These are phyloP conservation scores for Poecilus cupreus DNA, from an alignment of 2,888 invertebrate genomes.

Conservation along the genomic window DNA sequence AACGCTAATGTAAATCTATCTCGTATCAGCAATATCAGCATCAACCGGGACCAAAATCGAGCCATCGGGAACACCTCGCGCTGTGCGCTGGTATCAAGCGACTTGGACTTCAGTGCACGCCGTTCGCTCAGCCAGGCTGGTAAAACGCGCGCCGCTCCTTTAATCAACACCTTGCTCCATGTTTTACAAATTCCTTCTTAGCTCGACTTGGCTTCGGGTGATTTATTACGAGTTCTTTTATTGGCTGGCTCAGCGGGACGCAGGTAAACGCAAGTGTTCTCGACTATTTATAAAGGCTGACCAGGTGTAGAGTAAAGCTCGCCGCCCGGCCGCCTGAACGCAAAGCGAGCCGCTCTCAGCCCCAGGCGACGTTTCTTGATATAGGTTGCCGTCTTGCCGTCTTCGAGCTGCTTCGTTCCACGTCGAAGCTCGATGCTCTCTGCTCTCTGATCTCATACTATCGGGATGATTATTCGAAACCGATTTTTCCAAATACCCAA, in stretches of 20 bases:
- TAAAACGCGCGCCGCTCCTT: conserved; percentile 68
- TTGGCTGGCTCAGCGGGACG: conserved; percentile 71
- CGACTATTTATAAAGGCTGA: conserved; percentile 68
- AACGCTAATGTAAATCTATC: too few species aligned
- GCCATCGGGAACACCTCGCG: background rate
- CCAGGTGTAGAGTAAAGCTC: conserved; percentile 65
- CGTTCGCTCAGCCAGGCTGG: background rate
- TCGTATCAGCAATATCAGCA: too few species aligned
- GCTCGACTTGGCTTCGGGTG: conserved; percentile 67
- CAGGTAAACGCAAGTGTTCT: conserved; percentile 68
- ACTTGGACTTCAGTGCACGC: too few species aligned
- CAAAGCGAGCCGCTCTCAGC: conserved; percentile 46
- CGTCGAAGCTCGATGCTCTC: background rate
- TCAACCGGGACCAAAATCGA: background rate
- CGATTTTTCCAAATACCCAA: background rate
- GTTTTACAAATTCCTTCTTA: conserved; percentile 72
- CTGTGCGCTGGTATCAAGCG: too few species aligned
- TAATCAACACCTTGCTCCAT: conserved; percentile 72
- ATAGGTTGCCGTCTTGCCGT: conserved; percentile 36
- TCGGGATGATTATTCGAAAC: background rate
- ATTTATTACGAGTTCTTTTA: conserved; percentile 72
- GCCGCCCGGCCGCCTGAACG: conserved; percentile 24
- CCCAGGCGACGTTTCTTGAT: conserved; percentile 31
- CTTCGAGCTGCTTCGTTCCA: conserved; percentile 12
- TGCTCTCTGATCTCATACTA: background rate